These are phyloP conservation scores for Phoeniculus purpureus DNA, from an alignment of 2,797 vertebrate genomes.

Conservation along the genomic window DNA sequence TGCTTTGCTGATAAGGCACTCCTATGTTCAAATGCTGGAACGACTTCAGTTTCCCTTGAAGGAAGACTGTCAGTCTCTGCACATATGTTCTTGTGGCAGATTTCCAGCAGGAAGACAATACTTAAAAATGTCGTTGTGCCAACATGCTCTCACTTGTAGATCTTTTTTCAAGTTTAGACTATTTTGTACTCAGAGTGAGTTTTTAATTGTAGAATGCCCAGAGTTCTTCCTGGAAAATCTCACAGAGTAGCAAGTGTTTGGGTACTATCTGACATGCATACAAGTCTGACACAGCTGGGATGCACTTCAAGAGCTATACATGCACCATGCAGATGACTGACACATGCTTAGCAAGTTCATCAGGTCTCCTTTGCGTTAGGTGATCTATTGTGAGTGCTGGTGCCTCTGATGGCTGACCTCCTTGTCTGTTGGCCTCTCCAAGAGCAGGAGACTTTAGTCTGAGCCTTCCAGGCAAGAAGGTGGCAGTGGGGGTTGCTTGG, in stretches of 20 bases:
- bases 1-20: background rate
- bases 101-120: background rate
- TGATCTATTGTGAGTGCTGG: background rate
- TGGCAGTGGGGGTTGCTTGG: background rate
- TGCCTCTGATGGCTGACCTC: fast-evolving
- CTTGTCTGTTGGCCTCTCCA: too few species aligned
- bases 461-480: background rate
- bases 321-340: background rate
- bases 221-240: conserved; percentile 1
- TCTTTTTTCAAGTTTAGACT: conserved; percentile 6
- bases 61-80: background rate
- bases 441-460: fast-evolving
- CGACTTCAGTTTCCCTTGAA: background rate
- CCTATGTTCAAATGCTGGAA: background rate
- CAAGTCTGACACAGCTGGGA: background rate
- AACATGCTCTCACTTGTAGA: conserved; percentile 6
- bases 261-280: background rate
- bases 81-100: fast-evolving
- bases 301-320: background rate
- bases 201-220: background rate
- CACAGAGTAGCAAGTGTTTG: background rate
- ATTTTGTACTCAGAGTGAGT: background rate
- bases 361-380: background rate
- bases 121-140: background rate
- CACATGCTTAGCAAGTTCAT: background rate